Evolutionary conservation across 2,113 vertebrate genomes (phyloP).

Genomic region (Thomomys bottae): DNA sequence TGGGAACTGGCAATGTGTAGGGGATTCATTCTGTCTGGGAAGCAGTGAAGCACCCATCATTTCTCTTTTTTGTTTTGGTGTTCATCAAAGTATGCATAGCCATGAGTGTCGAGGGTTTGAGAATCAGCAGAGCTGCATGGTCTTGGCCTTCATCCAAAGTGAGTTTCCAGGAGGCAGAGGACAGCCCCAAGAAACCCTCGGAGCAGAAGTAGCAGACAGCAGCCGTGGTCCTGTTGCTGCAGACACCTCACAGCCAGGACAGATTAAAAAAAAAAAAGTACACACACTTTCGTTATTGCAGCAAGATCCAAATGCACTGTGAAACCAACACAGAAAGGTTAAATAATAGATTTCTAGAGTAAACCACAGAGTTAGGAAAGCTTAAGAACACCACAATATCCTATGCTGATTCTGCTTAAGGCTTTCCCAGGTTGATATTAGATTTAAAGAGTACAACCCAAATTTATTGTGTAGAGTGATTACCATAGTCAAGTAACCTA

Average conservation of each 20-base stretch:
- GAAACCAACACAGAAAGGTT: background rate
- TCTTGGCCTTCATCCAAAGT: constrained; percentile 35
- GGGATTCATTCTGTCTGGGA: constrained; percentile 9
- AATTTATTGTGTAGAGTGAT: too few relatives aligned
- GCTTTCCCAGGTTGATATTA: background rate
- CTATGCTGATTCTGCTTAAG: background rate
- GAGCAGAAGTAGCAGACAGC: background rate
- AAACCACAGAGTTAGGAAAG: background rate
- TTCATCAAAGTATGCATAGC: constrained; percentile 47
- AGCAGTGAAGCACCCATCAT: background rate
- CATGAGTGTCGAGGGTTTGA: background rate
- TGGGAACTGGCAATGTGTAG: background rate
- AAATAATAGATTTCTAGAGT: background rate
- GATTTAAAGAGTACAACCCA: background rate
- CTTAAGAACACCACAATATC: background rate
- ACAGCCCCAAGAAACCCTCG: background rate
- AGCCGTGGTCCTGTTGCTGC: background rate
- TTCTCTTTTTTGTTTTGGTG: background rate
- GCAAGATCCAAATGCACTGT: background rate
- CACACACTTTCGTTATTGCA: background rate
- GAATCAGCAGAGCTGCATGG: background rate
- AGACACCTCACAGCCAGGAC: background rate
- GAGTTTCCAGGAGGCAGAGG: background rate
- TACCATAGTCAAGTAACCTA: too few relatives aligned
- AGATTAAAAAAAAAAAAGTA: too few relatives aligned